Conservation (phyloP, 1,140 invertebrate genomes). For the Chrysoperla carnea region DNA sequence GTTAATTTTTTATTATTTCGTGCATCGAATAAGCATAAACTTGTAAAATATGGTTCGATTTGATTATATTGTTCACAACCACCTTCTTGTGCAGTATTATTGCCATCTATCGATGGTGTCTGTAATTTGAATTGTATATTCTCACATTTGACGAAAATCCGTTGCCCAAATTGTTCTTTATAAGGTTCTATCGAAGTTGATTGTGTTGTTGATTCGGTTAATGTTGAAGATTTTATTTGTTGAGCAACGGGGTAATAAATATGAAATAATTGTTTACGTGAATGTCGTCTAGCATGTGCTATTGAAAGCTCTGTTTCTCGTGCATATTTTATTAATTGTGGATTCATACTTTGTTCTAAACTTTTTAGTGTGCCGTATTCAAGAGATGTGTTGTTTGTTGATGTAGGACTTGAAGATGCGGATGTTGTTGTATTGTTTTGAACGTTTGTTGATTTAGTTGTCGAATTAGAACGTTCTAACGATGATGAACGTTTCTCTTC, state of each 20-base stretch:
- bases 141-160: conserved; percentile 67
- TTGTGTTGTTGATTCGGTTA: conserved; percentile 14
- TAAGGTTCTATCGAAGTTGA: conserved; percentile 34
- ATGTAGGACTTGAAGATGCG: conserved; percentile 30
- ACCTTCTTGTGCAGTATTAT: conserved; percentile 30
- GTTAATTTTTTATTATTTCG: conserved; percentile 70
- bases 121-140: conserved; percentile 66
- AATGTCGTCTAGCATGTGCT: conserved; percentile 56
- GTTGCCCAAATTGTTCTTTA: conserved; percentile 70
- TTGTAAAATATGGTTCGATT: conserved; percentile 85
- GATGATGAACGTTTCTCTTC: conserved; percentile 47
- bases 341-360: conserved; percentile 78
- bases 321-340: conserved; percentile 74
- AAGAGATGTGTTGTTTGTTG: conserved; percentile 13
- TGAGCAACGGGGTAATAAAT: conserved; percentile 12
- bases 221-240: conserved; percentile 15
- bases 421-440: conserved; percentile 28
- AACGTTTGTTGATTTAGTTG: no score
- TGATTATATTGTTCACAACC: conserved; percentile 62
- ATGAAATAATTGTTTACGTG: conserved; percentile 49
- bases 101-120: conserved; percentile 27
- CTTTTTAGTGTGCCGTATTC: conserved; percentile 63
- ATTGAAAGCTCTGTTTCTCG: conserved; percentile 78
- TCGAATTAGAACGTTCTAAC: conserved; percentile 28
- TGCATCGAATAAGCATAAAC: conserved; percentile 72